Evolutionary conservation across 2,797 vertebrate genomes (phyloP), one percentile per base, ranked within the genome.

Genomic region (Gephyroberyx darwinii): DNA sequence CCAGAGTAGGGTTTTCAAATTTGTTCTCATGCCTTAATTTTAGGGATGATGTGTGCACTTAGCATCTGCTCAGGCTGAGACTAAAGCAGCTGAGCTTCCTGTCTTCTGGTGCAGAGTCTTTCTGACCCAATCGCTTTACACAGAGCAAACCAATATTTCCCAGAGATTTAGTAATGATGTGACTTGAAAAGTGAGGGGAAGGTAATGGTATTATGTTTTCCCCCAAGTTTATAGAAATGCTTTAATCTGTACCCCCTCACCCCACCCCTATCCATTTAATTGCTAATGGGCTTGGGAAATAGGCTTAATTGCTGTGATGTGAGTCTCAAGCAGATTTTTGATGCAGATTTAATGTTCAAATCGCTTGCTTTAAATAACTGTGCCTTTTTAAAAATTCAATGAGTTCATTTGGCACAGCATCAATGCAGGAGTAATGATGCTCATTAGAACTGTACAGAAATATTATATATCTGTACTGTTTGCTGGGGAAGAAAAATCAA

Each of bases 341-440:
- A 90, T 86, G 81, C 84, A 83, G 80, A 89, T 91, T 84, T 90
- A 90, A 90, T 83, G 84, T 87, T 88, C 68, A 86, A 81, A 88
- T 89, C 82, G 62, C 84, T 88, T 84, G 79, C 90, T 89, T 92
- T 91, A 91, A 93, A 92, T 92, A 93, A 92, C 82, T 88, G 63
- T 68, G 80, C 76, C 74, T 88, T 88, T 87, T 91, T 74, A 77
- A 81, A 88, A 86, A 92, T 91, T 78, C 84, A 90, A 85, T 82
- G 74, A 90, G 87, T 86, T 91, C 76, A 90, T 91, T 91, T 92
- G 86, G 88, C 84, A 69, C 81, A 68, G 79, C 81, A 81, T 90
- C 81, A 88, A 74, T 89, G 81, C 82, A 75, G 84, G 79, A 84
- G 86, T 91, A 90, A 93, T 90, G 88, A 84, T 81, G 84, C 88